phyloP scores from a whole-genome alignment of 2,113 vertebrate species.

The Serinus canaria region DNA sequence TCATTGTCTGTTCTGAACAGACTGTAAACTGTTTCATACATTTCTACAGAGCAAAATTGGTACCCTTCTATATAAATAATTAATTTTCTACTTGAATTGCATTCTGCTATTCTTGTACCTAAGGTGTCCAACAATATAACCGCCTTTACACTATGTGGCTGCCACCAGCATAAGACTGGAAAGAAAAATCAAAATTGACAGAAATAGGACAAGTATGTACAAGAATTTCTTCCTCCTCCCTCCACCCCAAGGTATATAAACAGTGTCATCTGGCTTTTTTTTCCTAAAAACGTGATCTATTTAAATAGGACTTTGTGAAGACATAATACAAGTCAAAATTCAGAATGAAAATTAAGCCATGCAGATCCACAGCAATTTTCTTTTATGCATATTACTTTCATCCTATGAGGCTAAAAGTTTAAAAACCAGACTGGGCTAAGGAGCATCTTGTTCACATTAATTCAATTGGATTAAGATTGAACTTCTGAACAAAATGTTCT shows the following conservation, averaged over 20 bases:
- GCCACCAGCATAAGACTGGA: slow-evolving; percentile 52
- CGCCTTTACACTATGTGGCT: slow-evolving; percentile 38
- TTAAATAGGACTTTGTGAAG: neutral
- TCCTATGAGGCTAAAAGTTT: neutral
- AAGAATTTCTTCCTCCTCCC: slow-evolving; percentile 26
- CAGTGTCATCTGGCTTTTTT: neutral
- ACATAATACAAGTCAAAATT: neutral
- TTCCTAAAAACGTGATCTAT: neutral
- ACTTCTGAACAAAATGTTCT: slow-evolving; percentile 25
- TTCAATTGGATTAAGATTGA: slow-evolving; percentile 18
- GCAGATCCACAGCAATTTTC: neutral
- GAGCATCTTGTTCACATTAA: neutral
- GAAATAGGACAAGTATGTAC: slow-evolving; percentile 67
- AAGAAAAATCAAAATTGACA: slow-evolving; percentile 72
- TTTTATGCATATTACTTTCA: neutral
- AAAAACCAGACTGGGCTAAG: neutral
- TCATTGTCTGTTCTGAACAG: neutral
- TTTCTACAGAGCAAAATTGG: neutral
- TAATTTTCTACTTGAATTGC: slow-evolving; percentile 20
- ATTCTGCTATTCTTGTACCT: slow-evolving; percentile 41
- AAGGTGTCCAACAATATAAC: slow-evolving; percentile 39
- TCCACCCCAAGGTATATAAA: slow-evolving; percentile 19
- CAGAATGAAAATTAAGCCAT: neutral
- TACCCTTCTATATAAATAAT: slow-evolving; percentile 24
- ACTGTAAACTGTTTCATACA: neutral